Evolutionary conservation across 1,140 invertebrate genomes (phyloP).

Genomic region (Diabrotica undecimpunctata): DNA sequence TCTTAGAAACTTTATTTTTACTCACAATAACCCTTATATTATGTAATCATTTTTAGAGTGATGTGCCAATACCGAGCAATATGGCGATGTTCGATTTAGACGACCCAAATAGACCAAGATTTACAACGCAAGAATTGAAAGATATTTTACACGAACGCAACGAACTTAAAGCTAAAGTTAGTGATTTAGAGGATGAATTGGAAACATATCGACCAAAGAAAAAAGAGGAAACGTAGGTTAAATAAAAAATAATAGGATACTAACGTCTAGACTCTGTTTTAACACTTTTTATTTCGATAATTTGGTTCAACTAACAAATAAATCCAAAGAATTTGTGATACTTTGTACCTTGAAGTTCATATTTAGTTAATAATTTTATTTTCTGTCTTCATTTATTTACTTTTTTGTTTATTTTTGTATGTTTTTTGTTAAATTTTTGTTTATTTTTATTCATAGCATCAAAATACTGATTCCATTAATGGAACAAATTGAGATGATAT

Average conservation of each 20-base stretch:
- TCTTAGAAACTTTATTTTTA: no score
- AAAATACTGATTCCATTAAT: conserved; percentile 22
- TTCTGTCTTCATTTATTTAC: not conserved
- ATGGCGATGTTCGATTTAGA: conserved; percentile 66
- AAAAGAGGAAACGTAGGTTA: conserved; percentile 40
- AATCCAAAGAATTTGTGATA: no score
- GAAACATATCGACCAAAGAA: conserved; percentile 64
- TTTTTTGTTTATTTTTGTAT: conserved; percentile 14
- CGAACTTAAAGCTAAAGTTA: conserved; percentile 79
- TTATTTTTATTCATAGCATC: conserved; percentile 15
- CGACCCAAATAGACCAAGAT: conserved; percentile 81
- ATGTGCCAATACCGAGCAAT: conserved; percentile 55
- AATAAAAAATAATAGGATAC: not conserved
- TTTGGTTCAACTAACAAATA: no score
- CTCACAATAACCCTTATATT: no score
- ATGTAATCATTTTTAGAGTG: conserved; percentile 36
- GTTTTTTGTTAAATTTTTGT: conserved; percentile 19
- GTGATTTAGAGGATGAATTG: conserved; percentile 84
- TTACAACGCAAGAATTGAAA: conserved; percentile 82
- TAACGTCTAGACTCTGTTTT: not conserved
- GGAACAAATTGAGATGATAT: conserved; percentile 27
- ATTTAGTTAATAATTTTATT: no score
- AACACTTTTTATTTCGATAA: no score
- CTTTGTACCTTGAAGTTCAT: no score
- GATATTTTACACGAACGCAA: conserved; percentile 87